Base-by-base conservation (phyloP, 2,888 invertebrate species). In the Steinernema carpocapsae region DNA sequence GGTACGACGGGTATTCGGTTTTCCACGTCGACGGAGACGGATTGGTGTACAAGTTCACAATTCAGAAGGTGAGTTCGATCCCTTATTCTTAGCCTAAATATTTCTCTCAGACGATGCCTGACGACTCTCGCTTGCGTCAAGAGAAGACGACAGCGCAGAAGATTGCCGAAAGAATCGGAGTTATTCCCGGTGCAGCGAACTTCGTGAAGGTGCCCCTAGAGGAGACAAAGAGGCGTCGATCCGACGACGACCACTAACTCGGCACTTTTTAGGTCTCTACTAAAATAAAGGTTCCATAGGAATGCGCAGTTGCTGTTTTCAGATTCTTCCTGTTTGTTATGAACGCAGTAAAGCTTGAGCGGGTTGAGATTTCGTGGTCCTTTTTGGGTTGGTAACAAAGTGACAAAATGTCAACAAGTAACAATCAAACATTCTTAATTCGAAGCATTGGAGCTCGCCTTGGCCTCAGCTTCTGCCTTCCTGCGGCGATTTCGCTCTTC, bases 1-100 rank as follows among this genome's bases (percentile, higher is more conserved):
- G 86, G 86, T 86, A 77, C 70, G 86, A 86, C 75, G 86, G 86
- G 42, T 84, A 84, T 59, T 83, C 86, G 10, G 80, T 85, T 4
- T 80, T 86, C 73, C 76, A 79, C 7, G 83, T 84, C 2, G 85
- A 87, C 51, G 86, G 86, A 37, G 83, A 86, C 51, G 86, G 86
- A 17, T 73, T 84, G 51, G 86, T 86, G 29, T 83, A 79, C 72
- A 83, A 82, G 74, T 71, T 84, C 22, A 82, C 75, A 14, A 45
- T 80, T 32, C 80, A 80, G 45, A 81, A 79, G 70, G 46, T 76
- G 32, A 72, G 64, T 64, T 24, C 14, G 22, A 6, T 19, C 14
- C 43, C 43, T 43, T 7, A 7, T 12, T 12, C 14, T 14, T 43
- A 7, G 43, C 43, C 14, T 43, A 14, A 14, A 43, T 43, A 26